Base-by-base conservation (phyloP, 2,888 invertebrate genomes). In the Athrips mouffetella region DNA sequence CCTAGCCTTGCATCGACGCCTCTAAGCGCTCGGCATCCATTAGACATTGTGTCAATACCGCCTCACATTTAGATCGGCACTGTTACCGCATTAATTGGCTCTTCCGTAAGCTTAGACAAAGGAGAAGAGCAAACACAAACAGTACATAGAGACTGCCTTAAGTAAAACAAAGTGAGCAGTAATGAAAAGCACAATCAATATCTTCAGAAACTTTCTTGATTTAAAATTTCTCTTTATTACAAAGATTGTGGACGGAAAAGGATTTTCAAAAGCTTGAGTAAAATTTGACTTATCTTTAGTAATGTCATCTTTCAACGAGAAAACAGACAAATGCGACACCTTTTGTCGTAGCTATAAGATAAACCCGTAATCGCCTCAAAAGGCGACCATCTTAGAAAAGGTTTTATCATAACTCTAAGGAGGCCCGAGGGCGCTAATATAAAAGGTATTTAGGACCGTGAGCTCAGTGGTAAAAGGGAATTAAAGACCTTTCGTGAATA, bases 1-100 rank as follows among this genome's bases (percentile, higher is more conserved):
- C n/a, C n/a, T 85, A 86, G 86, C 74, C 67, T 59, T 20, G 10
- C n/a, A 4, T 7, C 15, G 33, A 33, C 33, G 33, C 13, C 31
- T 31, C 6, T 7, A 7, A 31, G 15, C 53, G 44, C 25, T 33
- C 48, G 41, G 31, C 48, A 37, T 49, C 37, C 46, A 29, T 51
- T 37, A 27, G 41, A 29, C 47, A 42, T 49, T 51, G 49, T 45
- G 42, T 47, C 46, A 37, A 47, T 31, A 49, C 37, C 30, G 30
- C 49, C 39, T 49, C 27, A 44, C 44, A 27, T 45, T 39, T 18
- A 47, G 45, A 44, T 47, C 33, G 20, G 16, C 31, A 50, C 42
- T 47, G 45, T 40, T 47, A 21, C n/a, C 29, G 16, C 37, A 39
- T 35, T 50, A 47, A 47, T 50, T 50, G 44, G 27, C 37, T 29